These are phyloP conservation scores for Zaprionus davidi DNA, from an alignment of 1,140 invertebrate genomes.

Conservation along the genomic window DNA sequence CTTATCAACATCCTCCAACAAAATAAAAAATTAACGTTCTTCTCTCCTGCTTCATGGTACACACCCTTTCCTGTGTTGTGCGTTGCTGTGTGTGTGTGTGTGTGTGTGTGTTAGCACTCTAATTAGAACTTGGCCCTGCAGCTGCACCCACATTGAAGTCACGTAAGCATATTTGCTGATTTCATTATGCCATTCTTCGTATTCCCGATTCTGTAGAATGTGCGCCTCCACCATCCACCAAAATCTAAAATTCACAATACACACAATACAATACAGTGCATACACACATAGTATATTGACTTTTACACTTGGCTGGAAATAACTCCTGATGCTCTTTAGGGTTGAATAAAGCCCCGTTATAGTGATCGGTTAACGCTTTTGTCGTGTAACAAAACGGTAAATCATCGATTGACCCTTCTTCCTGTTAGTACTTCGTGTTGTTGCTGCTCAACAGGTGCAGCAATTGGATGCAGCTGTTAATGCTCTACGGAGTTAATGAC, in stretches of 20 bases:
- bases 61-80: constrained; percentile 49
- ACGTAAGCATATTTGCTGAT: constrained; percentile 78
- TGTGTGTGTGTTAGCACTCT: constrained; percentile 65
- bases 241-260: constrained; percentile 20
- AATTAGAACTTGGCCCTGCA: constrained; percentile 59
- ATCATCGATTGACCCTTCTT: constrained; percentile 9
- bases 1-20: constrained; percentile 11
- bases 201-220: constrained; percentile 22
- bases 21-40: constrained; percentile 20
- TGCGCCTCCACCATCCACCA: neutral
- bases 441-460: constrained; percentile 37
- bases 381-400: constrained; percentile 18
- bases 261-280: neutral
- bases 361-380: constrained; percentile 16
- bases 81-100: constrained; percentile 35
- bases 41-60: constrained; percentile 7
- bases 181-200: constrained; percentile 65
- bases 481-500: constrained; percentile 11
- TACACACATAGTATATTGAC: constrained; percentile 35
- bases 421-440: neutral
- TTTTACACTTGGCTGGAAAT: constrained; percentile 48
- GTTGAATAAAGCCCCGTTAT: constrained; percentile 25
- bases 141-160: constrained; percentile 77
- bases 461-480: constrained; percentile 25
- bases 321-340: constrained; percentile 12